Evolutionary conservation across 2,888 invertebrate species (phyloP), one percentile per base, ranked within the genome.

Genomic region (Chrysolina americana): DNA sequence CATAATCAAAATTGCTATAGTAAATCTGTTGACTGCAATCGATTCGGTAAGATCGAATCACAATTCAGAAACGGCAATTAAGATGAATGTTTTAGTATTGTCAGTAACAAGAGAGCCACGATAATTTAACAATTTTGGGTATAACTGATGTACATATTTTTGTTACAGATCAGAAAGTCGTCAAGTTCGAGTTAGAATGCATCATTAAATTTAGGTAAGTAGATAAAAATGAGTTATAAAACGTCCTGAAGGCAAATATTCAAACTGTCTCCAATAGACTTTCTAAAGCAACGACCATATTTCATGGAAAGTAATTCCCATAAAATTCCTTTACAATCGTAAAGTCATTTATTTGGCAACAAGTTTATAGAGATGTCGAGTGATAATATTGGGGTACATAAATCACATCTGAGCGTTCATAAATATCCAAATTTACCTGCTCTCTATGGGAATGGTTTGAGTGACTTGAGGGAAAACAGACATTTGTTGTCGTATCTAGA

Each of bases 291-390:
- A 9, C 15, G 28, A 4, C 13, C 23, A 21, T 28, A 65, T 21
- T 65, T 23, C 47, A 41, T 5, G 65, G 48, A 23, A 65, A 10
- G 10, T 21, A 21, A 44, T 36, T 50, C 50, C 36, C 62, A 74
- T 70, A 70, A 70, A 74, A 53, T 70, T 66, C 50, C 70, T 70
- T 59, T 62, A 50, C 47, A 28, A 66, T 70, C 70, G 70, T 74
- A 63, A 74, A 74, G 66, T 53, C 74, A 74, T 74, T 70, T 70
- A 74, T 74, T 74, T 74, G 70, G 75, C 70, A 47, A 74, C 66
- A 47, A 65, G 74, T 74, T 73, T 71, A 77, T 77, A 71, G 74
- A 77, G 77, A 77, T 68, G 75, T 76, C 77, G 71, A 65, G 50
- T 21, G 77, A 74, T 75, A 74, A 76, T 72, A 44, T 62, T 17